Base-by-base conservation (phyloP, 2,888 invertebrate genomes). In the Pollenia angustigena region DNA sequence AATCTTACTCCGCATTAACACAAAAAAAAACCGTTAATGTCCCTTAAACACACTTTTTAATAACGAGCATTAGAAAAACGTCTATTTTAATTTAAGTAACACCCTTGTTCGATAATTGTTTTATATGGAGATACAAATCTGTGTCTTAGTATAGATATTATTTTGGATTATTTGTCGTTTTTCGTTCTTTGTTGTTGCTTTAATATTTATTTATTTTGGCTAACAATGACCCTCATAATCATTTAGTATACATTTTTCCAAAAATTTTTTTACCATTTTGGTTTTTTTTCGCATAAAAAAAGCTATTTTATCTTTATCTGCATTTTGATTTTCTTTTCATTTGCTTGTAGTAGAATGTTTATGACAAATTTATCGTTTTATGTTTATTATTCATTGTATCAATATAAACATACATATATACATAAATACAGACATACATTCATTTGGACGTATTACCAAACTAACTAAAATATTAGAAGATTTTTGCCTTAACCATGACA, bases 1-100 rank as follows among this genome's bases (percentile, higher is more conserved):
- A 93, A 92, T 90, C 66, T 11, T 1, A 44, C 8, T 11, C 4
- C 12, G 2, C 6, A 32, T 32, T 32, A 6, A 32, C 32, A 32
- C 4, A 32, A 23, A 48, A 46, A 48, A 46, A 9, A 58, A 18
- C 14, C 50, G 32, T 75, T 44, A 16, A 54, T 32, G 6, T 32
- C 58, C 12, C 9, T 52, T 23, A 16, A 52, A n/a, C 32, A 50
- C 50, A n/a, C 32, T 9, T 16, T 11, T 16, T 16, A 42, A 52
- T 42, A 18, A 44, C 50, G 18, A 23, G 3, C 16, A 52, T 23
- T 4, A 32, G 14, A 48, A 23, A 16, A 54, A 18, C 18, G 7
- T 42, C n/a, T 66, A 18, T 50, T 14, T 54, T 58, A 46, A 79
- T 62, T 52, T 40, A 32, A 46, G n/a, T 12, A 44, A 71, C 58